Evolutionary conservation across 2,888 invertebrate genomes (phyloP).

Genomic region (Torymus aiolomorphi): DNA sequence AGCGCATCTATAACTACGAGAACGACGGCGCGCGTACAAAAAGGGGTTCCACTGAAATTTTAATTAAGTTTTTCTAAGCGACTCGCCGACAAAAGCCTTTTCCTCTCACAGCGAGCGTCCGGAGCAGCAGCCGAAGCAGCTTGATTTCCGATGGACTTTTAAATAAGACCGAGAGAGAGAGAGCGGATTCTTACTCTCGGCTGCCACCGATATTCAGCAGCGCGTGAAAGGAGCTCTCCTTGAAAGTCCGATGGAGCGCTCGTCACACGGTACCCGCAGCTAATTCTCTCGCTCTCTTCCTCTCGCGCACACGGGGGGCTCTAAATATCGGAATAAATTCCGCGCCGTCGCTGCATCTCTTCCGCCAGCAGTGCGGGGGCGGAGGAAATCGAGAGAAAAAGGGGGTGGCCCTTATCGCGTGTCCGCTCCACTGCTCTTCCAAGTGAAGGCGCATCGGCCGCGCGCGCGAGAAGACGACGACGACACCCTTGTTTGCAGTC

Average conservation of each 20-base stretch:
- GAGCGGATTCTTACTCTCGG: constrained; percentile 13
- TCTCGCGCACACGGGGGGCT: constrained; percentile 9
- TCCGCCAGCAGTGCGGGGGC: constrained; percentile 47
- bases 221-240: not conserved
- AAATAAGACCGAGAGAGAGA: constrained; percentile 52
- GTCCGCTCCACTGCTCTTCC: constrained; percentile 72
- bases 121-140: not conserved
- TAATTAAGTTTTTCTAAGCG: constrained; percentile 47
- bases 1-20: not conserved
- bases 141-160: constrained; percentile 62
- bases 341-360: constrained; percentile 57
- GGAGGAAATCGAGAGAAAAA: constrained; percentile 10
- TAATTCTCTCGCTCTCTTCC: not conserved
- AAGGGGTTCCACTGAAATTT: constrained; percentile 17
- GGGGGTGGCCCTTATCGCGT: constrained; percentile 73
- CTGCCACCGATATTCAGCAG: not conserved
- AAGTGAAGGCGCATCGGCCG: constrained; percentile 64
- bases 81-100: constrained; percentile 1
- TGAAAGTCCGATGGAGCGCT: not conserved
- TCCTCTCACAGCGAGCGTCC: not conserved
- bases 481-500: constrained; percentile 61
- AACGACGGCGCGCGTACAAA: no score
- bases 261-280: not conserved
- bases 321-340: constrained; percentile 74
- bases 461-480: no score